A percentile compares a stretch with the other conserved stretches of the same genome.
These are phyloP conservation scores for Papilio glaucus DNA, from an alignment of 1,140 invertebrate genomes.

Conservation along the genomic window DNA sequence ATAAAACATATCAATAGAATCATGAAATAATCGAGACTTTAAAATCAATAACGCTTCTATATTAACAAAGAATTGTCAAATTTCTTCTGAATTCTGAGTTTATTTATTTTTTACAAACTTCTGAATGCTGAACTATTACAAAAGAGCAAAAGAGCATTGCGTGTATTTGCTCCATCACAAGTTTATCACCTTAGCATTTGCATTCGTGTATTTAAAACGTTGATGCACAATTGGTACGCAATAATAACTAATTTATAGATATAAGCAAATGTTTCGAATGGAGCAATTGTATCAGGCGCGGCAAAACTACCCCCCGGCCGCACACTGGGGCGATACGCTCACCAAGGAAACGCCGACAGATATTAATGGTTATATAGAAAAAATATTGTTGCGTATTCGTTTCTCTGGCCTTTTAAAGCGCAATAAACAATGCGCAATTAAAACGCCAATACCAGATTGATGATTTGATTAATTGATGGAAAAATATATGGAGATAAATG, in stretches of 20 bases:
- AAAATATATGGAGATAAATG: neutral
- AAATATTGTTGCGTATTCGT: conserved; percentile 77
- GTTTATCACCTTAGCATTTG: neutral
- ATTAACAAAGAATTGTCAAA: too few relatives aligned
- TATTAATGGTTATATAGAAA: conserved; percentile 82
- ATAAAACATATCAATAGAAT: too few relatives aligned
- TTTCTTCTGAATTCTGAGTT: too few relatives aligned
- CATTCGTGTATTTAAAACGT: neutral
- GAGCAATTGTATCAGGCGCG: conserved; percentile 43
- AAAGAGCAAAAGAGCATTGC: too few relatives aligned
- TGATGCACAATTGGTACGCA: neutral
- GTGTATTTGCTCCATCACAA: too few relatives aligned
- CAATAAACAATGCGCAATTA: conserved; percentile 80
- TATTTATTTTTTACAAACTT: too few relatives aligned
- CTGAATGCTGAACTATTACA: too few relatives aligned
- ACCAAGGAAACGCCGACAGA: conserved; percentile 70
- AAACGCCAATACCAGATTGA: conserved; percentile 78
- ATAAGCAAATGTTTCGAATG: conserved; percentile 54
- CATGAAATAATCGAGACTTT: too few relatives aligned
- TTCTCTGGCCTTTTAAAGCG: conserved; percentile 75
- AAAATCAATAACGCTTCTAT: too few relatives aligned
- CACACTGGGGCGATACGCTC: conserved; percentile 59
- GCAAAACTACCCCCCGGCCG: conserved; percentile 59
- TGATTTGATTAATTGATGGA: conserved; percentile 64
- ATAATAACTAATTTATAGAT: conserved; percentile 43